Conservation (phyloP, 2,888 invertebrate genomes). For the Napeogenes sylphis region DNA sequence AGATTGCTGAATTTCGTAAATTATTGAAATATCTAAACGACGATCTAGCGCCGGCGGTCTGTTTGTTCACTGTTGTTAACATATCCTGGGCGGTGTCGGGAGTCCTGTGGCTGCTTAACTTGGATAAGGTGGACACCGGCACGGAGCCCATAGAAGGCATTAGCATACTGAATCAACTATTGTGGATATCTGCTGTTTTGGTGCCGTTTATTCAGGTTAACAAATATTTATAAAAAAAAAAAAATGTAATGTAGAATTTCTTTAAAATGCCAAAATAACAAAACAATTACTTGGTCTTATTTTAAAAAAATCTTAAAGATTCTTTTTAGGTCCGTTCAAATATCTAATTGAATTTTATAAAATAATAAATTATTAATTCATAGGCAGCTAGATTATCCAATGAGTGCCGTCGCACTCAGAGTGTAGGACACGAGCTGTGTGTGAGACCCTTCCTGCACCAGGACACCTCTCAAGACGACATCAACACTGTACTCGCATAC, state of each 20-base stretch:
- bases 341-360: too few relatives aligned
- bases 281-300: background rate
- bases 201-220: constrained; percentile 83
- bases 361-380: background rate
- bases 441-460: constrained; percentile 89
- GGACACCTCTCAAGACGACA: constrained; percentile 84
- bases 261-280: background rate
- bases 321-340: too few relatives aligned
- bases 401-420: constrained; percentile 83
- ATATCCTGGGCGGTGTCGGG: constrained; percentile 85
- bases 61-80: constrained; percentile 86
- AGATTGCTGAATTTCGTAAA: constrained; percentile 88
- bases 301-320: too few relatives aligned
- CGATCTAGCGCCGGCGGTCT: constrained; percentile 85
- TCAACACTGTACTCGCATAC: constrained; percentile 86
- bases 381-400: constrained; percentile 86
- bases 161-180: constrained; percentile 76
- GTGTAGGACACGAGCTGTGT: constrained; percentile 87
- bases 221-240: background rate
- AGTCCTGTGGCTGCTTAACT: constrained; percentile 80
- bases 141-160: constrained; percentile 78
- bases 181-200: constrained; percentile 81
- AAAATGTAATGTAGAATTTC: background rate
- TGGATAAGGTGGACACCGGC: constrained; percentile 78
- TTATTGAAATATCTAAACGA: constrained; percentile 86